phyloP scores from a whole-genome alignment of 2,113 vertebrate genomes.

The Hoplias malabaricus region DNA sequence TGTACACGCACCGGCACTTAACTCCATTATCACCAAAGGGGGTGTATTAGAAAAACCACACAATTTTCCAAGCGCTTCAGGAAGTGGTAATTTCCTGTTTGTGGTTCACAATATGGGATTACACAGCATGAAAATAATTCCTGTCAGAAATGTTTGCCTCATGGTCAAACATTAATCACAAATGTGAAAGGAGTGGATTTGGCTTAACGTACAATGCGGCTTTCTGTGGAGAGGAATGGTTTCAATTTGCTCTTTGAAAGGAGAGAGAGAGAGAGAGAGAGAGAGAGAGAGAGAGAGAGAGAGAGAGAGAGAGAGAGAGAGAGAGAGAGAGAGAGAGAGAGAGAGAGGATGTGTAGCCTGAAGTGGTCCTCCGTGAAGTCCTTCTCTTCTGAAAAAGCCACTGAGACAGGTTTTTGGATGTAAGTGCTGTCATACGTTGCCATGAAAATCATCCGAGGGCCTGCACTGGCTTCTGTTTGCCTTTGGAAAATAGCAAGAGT shows the following conservation, averaged over 20 bases:
- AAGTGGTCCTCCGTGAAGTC: background rate
- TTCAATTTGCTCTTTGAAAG: background rate
- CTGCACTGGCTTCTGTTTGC: background rate
- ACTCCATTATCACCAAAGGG: slow-evolving; percentile 3
- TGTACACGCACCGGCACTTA: background rate
- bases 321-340: too few relatives aligned
- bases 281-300: too few relatives aligned
- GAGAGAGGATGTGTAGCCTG: background rate
- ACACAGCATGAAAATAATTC: slow-evolving; percentile 3
- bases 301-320: too few relatives aligned
- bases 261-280: too few relatives aligned
- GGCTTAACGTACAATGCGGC: background rate
- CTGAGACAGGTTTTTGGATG: background rate
- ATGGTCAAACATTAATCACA: slow-evolving; percentile 1
- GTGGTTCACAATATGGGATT: slow-evolving; percentile 1
- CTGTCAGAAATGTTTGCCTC: background rate
- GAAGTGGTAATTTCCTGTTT: background rate
- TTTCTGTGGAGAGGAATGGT: background rate
- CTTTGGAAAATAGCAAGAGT: background rate
- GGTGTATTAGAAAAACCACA: background rate
- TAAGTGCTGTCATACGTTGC: background rate
- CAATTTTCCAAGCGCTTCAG: background rate
- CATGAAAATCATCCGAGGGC: background rate
- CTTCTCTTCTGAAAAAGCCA: background rate
- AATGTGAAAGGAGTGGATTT: background rate